Base-by-base conservation (phyloP, 2,888 invertebrate species). In the Venustoraphidia nigricollis region DNA sequence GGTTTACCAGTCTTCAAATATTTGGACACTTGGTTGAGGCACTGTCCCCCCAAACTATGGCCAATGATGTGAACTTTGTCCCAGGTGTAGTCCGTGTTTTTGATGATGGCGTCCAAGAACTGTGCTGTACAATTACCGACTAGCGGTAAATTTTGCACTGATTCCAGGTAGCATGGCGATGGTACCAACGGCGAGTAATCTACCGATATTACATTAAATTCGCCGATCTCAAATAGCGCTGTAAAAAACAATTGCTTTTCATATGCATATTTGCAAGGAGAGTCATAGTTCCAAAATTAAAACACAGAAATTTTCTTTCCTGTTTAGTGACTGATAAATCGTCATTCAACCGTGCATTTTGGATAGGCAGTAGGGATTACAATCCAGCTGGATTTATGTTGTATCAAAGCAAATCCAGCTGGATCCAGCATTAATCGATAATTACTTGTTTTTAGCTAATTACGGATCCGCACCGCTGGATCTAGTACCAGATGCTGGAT, bases 21-120 rank as follows among this genome's bases (percentile, higher is more conserved):
- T 53, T 71, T 68, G 5, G 69, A 65, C 1, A 72, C 64, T 46
- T 63, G 70, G 0, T 79, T 79, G 0, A 76, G 73, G 0, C 69
- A 66, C 51, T 81, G 81, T 0, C 70, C 79, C 0, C 81, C 81
- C n/a, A 81, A 67, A 58, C 80, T 80, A 56, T 79, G 79, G 1
- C 80, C 80, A 43, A 81, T 72, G 1, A 79, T 58, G 55, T 81
- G 81, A 46, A 80, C 65, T 43, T 59, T 58, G 1, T 66, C 56
- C 11, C 75, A 59, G 1, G 60, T 50, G 40, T 77, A 69, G 0
- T 64, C 58, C 42, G 64, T 58, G 0, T 64, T 57, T 2, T 56
- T 55, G 9, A 77, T 67, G 43, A 81, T 58, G 35, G 61, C 59
- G 49, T 76, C 73, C 1, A 81, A 68, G 5, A 81, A 60, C 55